These are phyloP conservation scores for Rousettus leschenaultii DNA, from an alignment of 2,113 vertebrate species.

Conservation along the genomic window DNA sequence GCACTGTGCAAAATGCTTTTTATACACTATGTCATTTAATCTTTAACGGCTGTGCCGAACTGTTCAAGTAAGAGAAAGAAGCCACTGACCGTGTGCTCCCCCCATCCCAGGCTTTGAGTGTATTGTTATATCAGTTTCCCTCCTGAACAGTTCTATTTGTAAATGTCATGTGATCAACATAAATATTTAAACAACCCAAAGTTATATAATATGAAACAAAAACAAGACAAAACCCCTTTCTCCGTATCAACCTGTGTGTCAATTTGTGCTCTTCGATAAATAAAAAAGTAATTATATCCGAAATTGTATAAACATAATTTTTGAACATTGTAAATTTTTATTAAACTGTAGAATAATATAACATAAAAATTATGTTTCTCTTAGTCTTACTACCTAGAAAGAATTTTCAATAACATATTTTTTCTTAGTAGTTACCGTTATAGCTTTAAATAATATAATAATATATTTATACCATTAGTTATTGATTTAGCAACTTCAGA, in stretches of 20 bases:
- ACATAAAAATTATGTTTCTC: neutral
- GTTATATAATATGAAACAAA: neutral
- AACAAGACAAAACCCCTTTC: neutral
- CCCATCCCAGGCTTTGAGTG: neutral
- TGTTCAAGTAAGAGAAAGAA: neutral
- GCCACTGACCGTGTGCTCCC: too few relatives aligned
- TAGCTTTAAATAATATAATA: neutral
- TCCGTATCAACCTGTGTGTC: neutral
- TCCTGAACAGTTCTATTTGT: neutral
- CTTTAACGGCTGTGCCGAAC: neutral
- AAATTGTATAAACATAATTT: neutral
- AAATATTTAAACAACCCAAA: neutral
- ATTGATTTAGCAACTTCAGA: neutral
- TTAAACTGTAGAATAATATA: neutral
- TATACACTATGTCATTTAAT: accelerated
- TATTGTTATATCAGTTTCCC: neutral
- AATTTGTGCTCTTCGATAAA: neutral
- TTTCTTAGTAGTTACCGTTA: neutral
- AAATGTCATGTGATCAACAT: neutral
- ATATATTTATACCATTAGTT: neutral
- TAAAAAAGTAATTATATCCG: neutral
- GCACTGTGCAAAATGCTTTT: neutral
- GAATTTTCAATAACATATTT: neutral
- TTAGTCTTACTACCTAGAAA: neutral
- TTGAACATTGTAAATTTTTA: neutral